Evolutionary conservation across 1,140 invertebrate genomes (phyloP), one percentile per base, ranked within the genome.

Genomic region (Hirudo medicinalis): DNA sequence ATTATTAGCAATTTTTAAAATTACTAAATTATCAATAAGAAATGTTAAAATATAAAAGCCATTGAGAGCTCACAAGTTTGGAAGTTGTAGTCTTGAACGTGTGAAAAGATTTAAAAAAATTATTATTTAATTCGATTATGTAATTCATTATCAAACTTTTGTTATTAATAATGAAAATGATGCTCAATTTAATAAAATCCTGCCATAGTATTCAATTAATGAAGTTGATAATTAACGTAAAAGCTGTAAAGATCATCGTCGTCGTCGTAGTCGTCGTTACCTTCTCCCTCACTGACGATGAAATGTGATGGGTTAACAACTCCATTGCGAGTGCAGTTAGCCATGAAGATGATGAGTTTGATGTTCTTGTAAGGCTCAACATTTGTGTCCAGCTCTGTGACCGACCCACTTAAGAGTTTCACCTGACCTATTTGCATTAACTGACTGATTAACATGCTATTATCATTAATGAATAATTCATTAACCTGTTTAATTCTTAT

Each of bases 201-300:
- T 2, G 2, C 6, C 6, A 36, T 36, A 36, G 6, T 36, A 36
- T 36, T 36, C 32, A 36, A 3, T 49, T 9, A 9, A 49, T 49
- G 43, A 36, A 6, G 32, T 36, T 49, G 15, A 49, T 49, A 11
- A 49, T 49, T 17, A 49, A 15, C 43, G 15, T 5, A 11, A 49
- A 15, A 0, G 5, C 15, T 17, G 13, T 49, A 54, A 6, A 60
- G n/a, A 54, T 36, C 36, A 29, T 54, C 8, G 9, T 70, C 11
- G 20, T n/a, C 43, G 54, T 20, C 25, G 29, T 69, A 17, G 19
- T 29, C n/a, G 29, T 70, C 22, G 5, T 69, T 71, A 80, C 79
- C 78, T 78, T 80, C 78, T 25, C 79, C 79, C 67, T 80, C 79
- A 40, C 74, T 79, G 72, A 80, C 76, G 40, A 80, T 75, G 72